These are phyloP conservation scores for Diogma glabrata DNA, from an alignment of 2,888 invertebrate species.

Conservation along the genomic window DNA sequence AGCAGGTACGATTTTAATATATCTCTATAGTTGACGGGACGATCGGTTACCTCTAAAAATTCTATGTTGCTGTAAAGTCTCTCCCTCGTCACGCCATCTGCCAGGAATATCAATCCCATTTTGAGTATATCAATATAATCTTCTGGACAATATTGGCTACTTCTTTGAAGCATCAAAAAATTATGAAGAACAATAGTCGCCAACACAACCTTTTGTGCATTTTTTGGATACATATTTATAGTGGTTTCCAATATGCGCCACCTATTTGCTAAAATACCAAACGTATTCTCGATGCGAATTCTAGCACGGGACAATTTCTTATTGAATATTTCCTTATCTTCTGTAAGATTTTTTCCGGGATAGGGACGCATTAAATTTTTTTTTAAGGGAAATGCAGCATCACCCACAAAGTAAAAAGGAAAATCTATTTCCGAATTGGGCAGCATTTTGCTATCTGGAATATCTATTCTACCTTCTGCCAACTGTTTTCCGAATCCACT, in stretches of 20 bases:
- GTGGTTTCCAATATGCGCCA: background rate
- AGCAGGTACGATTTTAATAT: too few relatives aligned
- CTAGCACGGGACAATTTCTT: slow-evolving; percentile 12
- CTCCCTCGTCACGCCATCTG: too few relatives aligned
- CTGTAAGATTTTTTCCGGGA: slow-evolving; percentile 10
- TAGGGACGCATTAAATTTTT: slow-evolving; percentile 12
- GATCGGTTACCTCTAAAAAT: too few relatives aligned
- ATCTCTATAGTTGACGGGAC: too few relatives aligned
- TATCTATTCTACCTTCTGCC: background rate
- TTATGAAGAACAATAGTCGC: slow-evolving; percentile 3
- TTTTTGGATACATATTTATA: background rate
- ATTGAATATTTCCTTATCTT: slow-evolving; percentile 11
- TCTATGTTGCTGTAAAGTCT: too few relatives aligned
- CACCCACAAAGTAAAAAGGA: slow-evolving; percentile 13
- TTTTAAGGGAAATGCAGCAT: slow-evolving; percentile 13
- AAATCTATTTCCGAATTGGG: background rate
- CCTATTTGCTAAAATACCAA: slow-evolving; percentile 9
- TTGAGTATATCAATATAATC: background rate
- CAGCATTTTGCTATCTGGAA: slow-evolving; percentile 1
- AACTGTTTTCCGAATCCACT: slow-evolving; percentile 1
- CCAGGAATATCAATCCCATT: too few relatives aligned
- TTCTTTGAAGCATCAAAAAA: background rate
- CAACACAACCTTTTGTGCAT: slow-evolving; percentile 12
- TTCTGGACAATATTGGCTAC: background rate
- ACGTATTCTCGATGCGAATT: slow-evolving; percentile 11